Evolutionary conservation across 2,797 vertebrate species (phyloP).

Genomic region (Myripristis murdjan): DNA sequence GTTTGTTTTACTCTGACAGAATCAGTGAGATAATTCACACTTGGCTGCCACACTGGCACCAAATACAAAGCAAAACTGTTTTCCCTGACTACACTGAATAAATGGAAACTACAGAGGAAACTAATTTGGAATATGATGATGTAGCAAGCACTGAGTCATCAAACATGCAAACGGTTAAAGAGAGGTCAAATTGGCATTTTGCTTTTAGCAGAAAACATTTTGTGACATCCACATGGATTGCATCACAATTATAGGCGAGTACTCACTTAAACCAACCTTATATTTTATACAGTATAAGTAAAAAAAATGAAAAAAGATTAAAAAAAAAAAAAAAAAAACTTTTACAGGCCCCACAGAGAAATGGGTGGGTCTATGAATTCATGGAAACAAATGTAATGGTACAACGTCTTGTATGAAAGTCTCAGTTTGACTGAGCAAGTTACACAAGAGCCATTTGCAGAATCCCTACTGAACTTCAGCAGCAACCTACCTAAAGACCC

Average conservation of each 20-base stretch:
- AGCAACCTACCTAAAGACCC: constrained; percentile 54
- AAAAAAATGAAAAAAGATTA: too few relatives aligned
- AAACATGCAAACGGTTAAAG: constrained; percentile 13
- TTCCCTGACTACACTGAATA: constrained; percentile 45
- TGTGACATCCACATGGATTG: neutral
- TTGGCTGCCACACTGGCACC: constrained; percentile 70
- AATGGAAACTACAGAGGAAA: constrained; percentile 40
- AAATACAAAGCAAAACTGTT: constrained; percentile 69
- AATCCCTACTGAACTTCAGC: constrained; percentile 56
- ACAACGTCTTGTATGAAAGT: constrained; percentile 60
- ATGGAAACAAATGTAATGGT: constrained; percentile 43
- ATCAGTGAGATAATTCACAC: constrained; percentile 74
- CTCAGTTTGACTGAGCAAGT: constrained; percentile 27
- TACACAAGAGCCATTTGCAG: constrained; percentile 45
- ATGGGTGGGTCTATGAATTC: neutral
- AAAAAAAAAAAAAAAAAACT: too few relatives aligned
- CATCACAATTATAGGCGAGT: neutral
- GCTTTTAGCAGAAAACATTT: neutral
- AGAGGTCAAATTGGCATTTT: constrained; percentile 19
- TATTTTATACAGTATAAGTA: neutral
- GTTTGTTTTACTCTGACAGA: constrained; percentile 76
- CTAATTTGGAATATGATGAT: constrained; percentile 45
- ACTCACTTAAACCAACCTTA: neutral
- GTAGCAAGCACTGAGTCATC: constrained; percentile 3
- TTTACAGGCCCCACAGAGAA: neutral